Evolutionary conservation across 2,888 invertebrate species (phyloP), one percentile per base, ranked within the genome.

Genomic region (Anthrax anthrax): DNA sequence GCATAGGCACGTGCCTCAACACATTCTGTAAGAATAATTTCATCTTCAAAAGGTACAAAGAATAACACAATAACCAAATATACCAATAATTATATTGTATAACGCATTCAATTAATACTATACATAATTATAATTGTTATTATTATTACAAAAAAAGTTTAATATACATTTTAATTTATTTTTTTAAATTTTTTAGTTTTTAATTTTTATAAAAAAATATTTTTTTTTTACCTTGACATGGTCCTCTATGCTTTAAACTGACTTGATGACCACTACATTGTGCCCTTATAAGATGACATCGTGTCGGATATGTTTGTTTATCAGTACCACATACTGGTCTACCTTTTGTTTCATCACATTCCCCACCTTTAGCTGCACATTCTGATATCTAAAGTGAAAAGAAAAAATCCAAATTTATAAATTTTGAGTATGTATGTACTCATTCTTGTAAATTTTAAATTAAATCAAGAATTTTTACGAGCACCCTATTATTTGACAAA

Each of bases 231-330:
- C 83, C 82, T 64, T 75, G 73, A 61, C 88, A 89, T 37, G 79
- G 75, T 42, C 86, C 87, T 50, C 77, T 76, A 60, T 82, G 81
- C 53, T 80, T 80, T 47, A 88, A 70, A 46, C 80, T 76, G 41
- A 89, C 75, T 47, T 78, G 76, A 57, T 74, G 73, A n/a, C 82
- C 81, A 53, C 76, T 73, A 61, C 92, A 92, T 60, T 85, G 82
- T 23, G 80, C 81, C 54, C 77, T 74, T 58, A 83, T 73, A 53
- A 91, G 73, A 54, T 83, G 82, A 62, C 92, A 92, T 52, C 81
- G 74, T 51, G 82, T 81, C 39, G 80, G 74, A 70, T 92, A 92
- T 23, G 88, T 88, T 52, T 81, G 73, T 16, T 84, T 84, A 63
- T 92, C 87, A 32, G 69, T 67, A 19, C 69, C 69, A 44, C 69